A percentile compares a stretch with the other conserved stretches of the same genome.
Evolutionary conservation across 23 tunicate species (phyloP).

Genomic region (Trididemnum clinides): DNA sequence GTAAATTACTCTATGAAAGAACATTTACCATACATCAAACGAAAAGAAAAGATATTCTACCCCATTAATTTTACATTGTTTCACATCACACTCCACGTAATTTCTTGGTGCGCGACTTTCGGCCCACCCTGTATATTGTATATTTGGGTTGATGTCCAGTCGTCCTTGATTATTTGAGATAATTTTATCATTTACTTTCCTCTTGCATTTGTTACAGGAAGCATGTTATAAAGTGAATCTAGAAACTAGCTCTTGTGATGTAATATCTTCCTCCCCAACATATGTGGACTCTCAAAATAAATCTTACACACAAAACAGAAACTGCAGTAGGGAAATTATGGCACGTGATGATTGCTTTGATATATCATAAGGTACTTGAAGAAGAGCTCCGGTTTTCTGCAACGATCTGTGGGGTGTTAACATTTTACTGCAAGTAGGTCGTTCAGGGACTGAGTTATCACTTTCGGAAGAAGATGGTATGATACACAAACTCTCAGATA

Average conservation of each 20-base stretch:
- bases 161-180: constrained; percentile 2
- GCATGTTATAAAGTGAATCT: not conserved
- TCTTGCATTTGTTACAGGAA: not conserved
- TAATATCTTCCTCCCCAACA: not conserved
- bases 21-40: too few relatives aligned
- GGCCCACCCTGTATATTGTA: too few relatives aligned
- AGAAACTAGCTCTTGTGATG: not conserved
- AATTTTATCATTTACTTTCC: not conserved
- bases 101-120: too few relatives aligned
- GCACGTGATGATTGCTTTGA: not conserved
- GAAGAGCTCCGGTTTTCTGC: not conserved
- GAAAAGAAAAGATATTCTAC: too few relatives aligned
- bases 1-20: too few relatives aligned
- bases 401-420: not conserved
- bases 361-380: constrained; percentile 5
- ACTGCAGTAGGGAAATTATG: not conserved
- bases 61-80: too few relatives aligned
- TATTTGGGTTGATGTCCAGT: not conserved
- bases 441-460: not conserved
- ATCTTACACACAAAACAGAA: not conserved
- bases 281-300: not conserved
- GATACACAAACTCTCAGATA: not conserved
- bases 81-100: too few relatives aligned
- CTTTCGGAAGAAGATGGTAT: not conserved
- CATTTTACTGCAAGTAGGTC: not conserved